Conservation (phyloP, 1,140 invertebrate species). For the Papilio xuthus region DNA sequence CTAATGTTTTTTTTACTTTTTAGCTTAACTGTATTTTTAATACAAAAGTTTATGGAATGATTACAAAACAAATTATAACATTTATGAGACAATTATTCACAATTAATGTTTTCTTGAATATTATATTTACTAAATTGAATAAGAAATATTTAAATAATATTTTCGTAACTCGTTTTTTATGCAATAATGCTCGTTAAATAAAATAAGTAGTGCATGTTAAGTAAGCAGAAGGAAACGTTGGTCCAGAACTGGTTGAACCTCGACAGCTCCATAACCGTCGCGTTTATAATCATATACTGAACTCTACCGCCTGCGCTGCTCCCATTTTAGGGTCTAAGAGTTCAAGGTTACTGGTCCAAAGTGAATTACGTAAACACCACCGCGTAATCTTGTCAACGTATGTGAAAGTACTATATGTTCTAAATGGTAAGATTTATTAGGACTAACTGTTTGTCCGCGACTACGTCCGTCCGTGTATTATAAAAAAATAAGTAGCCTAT, state of each 20-base stretch:
- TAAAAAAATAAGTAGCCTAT: too few relatives aligned
- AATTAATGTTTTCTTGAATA: not conserved
- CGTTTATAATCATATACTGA: slow-evolving; percentile 32
- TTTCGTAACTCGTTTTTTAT: not conserved
- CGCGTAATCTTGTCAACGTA: slow-evolving; percentile 11
- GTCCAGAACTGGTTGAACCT: slow-evolving; percentile 31
- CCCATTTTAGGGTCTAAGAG: slow-evolving; percentile 46
- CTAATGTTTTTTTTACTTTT: too few relatives aligned
- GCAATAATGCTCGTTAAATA: slow-evolving; percentile 6
- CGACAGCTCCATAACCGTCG: slow-evolving; percentile 3
- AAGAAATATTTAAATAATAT: not conserved
- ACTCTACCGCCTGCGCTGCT: slow-evolving; percentile 44
- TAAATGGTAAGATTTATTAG: not conserved
- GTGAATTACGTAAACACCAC: not conserved
- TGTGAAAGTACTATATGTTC: not conserved
- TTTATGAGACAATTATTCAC: not conserved
- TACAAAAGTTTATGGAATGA: too few relatives aligned
- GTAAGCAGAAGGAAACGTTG: not conserved
- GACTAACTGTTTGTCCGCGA: too few relatives aligned
- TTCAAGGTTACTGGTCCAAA: slow-evolving; percentile 51
- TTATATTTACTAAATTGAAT: not conserved
- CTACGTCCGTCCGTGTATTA: too few relatives aligned
- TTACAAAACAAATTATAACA: too few relatives aligned
- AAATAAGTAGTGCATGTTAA: slow-evolving; percentile 22
- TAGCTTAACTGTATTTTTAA: too few relatives aligned